A percentile compares a stretch with the other conserved stretches of the same genome.
Evolutionary conservation across 2,113 vertebrate genomes (phyloP).

Genomic region (Illadopsis cleaveri): DNA sequence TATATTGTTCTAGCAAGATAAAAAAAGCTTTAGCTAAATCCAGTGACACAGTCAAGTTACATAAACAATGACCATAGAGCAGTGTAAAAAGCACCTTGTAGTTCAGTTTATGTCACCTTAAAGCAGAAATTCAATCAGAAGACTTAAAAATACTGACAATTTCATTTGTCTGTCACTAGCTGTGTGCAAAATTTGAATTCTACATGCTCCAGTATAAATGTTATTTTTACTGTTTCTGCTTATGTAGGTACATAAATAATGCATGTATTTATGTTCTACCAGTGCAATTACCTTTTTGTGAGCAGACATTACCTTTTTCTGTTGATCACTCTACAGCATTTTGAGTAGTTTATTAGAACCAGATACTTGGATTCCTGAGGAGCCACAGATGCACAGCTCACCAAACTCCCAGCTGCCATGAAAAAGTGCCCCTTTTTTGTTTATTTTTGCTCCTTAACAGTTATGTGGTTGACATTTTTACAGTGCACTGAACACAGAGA

Average conservation of each 20-base stretch:
- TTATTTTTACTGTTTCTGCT: background rate
- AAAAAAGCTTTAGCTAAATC: background rate
- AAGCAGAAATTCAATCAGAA: background rate
- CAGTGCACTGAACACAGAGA: background rate
- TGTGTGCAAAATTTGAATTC: background rate
- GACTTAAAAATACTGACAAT: background rate
- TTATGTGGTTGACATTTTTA: background rate
- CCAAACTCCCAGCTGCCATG: background rate
- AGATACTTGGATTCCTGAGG: background rate
- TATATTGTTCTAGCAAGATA: background rate
- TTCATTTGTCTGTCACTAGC: background rate
- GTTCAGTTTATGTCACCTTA: background rate
- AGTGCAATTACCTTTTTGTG: background rate
- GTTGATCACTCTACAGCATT: background rate
- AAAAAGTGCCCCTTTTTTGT: background rate
- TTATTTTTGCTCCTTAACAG: background rate
- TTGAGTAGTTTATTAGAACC: background rate
- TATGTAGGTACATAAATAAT: background rate
- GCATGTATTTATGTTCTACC: background rate
- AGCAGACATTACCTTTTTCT: background rate
- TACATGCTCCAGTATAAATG: background rate
- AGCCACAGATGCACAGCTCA: background rate
- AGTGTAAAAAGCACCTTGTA: background rate
- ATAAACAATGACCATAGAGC: background rate
- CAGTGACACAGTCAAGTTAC: rapidly evolving